A percentile compares a stretch with the other conserved stretches of the same genome.
phyloP scores from a whole-genome alignment of 2,888 invertebrate genomes.

The Neoaliturus tenellus region DNA sequence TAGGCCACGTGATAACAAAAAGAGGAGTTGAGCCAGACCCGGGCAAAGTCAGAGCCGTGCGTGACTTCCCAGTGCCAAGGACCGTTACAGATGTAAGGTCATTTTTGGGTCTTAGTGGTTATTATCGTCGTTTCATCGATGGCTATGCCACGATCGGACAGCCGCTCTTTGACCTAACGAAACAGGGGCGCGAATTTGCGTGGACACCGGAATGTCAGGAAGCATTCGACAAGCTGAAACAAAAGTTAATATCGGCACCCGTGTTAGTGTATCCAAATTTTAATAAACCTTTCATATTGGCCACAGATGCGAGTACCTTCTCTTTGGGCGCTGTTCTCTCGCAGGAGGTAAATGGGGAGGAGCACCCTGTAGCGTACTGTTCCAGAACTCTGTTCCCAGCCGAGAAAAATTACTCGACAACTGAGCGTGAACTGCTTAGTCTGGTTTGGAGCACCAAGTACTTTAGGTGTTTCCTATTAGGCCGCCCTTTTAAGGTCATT shows the following conservation, averaged over 20 bases:
- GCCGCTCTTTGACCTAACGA: too few species aligned
- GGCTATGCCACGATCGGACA: not conserved
- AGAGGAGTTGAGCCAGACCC: too few species aligned
- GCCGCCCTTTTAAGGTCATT: too few species aligned
- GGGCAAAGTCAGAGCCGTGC: not conserved
- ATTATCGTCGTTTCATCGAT: not conserved
- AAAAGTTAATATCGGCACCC: constrained; percentile 62
- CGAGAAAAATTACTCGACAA: too few species aligned
- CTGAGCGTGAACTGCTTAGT: too few species aligned
- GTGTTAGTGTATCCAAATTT: too few species aligned
- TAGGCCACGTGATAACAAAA: too few species aligned
- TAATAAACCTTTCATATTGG: constrained; percentile 57
- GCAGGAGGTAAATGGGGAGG: constrained; percentile 52
- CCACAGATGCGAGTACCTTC: constrained; percentile 60
- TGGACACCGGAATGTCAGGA: too few species aligned
- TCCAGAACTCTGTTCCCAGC: constrained; percentile 53
- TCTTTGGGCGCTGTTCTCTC: constrained; percentile 60
- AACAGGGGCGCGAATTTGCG: constrained; percentile 59
- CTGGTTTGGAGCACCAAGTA: too few species aligned
- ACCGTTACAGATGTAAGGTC: not conserved
- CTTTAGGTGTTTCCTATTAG: too few species aligned
- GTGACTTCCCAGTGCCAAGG: not conserved
- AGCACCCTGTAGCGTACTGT: constrained; percentile 62
- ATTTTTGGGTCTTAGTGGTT: not conserved
- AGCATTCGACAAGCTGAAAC: constrained; percentile 60